Conservation (phyloP, 2,113 vertebrate species). For the Sorex fumeus region DNA sequence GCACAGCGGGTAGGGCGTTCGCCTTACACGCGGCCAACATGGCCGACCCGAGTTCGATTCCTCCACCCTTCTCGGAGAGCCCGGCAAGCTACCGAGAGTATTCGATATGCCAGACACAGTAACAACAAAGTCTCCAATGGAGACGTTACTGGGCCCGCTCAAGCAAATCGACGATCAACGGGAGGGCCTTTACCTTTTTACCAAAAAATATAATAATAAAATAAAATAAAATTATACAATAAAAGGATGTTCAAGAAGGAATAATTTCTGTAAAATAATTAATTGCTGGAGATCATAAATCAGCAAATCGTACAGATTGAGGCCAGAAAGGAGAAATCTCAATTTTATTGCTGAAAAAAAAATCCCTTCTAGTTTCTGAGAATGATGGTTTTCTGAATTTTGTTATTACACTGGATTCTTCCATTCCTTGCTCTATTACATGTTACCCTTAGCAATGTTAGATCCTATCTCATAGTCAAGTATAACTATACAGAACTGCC, state of each 20-base stretch:
- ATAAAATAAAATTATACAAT: too few relatives aligned
- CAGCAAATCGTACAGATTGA: conserved; percentile 30
- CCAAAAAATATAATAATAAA: too few relatives aligned
- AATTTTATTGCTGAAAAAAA: conserved; percentile 56
- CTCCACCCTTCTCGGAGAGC: too few relatives aligned
- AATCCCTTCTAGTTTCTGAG: conserved; percentile 30
- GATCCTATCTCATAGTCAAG: background rate
- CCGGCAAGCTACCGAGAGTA: too few relatives aligned
- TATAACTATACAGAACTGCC: background rate
- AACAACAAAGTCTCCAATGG: too few relatives aligned
- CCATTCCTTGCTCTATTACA: background rate
- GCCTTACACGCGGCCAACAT: too few relatives aligned
- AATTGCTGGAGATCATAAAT: conserved; percentile 46
- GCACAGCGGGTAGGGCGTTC: too few relatives aligned
- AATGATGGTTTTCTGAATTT: background rate
- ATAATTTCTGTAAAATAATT: conserved; percentile 10
- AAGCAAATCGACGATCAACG: too few relatives aligned
- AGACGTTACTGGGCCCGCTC: too few relatives aligned
- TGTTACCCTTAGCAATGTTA: background rate
- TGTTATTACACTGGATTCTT: background rate
- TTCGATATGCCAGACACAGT: too few relatives aligned
- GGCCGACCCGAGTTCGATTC: too few relatives aligned
- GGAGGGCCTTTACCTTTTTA: too few relatives aligned
- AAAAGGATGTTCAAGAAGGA: background rate
- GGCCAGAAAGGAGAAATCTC: background rate